Conservation (phyloP, 2,113 vertebrate species). For the Neodontobutis hainanensis region DNA sequence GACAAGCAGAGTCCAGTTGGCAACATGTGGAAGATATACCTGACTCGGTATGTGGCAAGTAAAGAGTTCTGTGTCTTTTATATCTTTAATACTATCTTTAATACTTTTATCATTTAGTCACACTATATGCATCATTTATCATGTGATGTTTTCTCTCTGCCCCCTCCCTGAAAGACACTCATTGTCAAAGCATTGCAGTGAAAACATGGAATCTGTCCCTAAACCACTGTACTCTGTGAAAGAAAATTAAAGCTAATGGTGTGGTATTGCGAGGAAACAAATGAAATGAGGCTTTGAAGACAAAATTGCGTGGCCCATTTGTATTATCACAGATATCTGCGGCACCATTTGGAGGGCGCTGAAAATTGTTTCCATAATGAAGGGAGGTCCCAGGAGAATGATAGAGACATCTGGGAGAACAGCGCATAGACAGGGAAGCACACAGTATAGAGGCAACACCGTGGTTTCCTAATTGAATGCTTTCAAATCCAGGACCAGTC, state of each 20-base stretch:
- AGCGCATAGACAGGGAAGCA: conserved; percentile 51
- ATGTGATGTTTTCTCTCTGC: conserved; percentile 54
- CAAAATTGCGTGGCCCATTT: conserved; percentile 14
- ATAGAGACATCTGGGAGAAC: conserved; percentile 61
- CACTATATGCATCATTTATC: conserved; percentile 61
- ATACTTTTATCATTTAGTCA: conserved; percentile 6
- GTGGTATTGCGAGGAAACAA: conserved; percentile 18
- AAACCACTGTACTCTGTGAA: conserved; percentile 15
- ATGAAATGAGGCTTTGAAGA: conserved; percentile 30
- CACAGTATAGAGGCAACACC: conserved; percentile 37
- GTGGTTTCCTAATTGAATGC: conserved; percentile 22
- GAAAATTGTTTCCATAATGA: conserved; percentile 60
- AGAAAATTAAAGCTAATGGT: conserved; percentile 3
- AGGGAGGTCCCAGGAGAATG: conserved; percentile 44
- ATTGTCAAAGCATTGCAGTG: conserved; percentile 25
- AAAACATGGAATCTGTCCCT: conserved; percentile 24
- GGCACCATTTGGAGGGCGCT: conserved; percentile 43
- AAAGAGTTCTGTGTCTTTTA: neutral
- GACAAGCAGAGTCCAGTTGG: conserved; percentile 18
- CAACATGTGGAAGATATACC: conserved; percentile 40
- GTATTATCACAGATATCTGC: conserved; percentile 51
- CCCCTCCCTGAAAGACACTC: conserved; percentile 29
- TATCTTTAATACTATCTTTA: too few species aligned
- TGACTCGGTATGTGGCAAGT: neutral
- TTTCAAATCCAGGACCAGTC: conserved; percentile 3